phyloP scores from a whole-genome alignment of 2,113 vertebrate species.

The Thalassarche chlororhynchos region DNA sequence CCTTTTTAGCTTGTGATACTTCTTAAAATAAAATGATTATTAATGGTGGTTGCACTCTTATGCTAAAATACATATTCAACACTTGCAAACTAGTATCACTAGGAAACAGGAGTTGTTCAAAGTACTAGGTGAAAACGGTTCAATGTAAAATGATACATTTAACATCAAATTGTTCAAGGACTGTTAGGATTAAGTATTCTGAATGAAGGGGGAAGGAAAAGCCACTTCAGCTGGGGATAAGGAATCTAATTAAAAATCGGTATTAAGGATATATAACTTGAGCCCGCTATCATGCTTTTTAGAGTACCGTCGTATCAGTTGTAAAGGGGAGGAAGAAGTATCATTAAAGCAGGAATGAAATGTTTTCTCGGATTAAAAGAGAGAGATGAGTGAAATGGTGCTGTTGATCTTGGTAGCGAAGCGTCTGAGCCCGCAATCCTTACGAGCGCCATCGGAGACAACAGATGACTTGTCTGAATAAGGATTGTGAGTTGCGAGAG shows the following conservation, averaged over 20 bases:
- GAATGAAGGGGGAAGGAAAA: constrained; percentile 72
- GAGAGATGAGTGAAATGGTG: background rate
- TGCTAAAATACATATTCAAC: background rate
- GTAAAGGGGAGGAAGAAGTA: constrained; percentile 1
- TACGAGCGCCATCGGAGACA: background rate
- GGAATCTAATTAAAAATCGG: constrained; percentile 74
- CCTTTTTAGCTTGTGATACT: background rate
- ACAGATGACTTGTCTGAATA: background rate
- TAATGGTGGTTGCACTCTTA: background rate
- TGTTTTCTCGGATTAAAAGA: constrained; percentile 30
- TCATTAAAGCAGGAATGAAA: constrained; percentile 9
- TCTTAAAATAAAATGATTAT: background rate
- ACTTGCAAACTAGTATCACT: constrained; percentile 3
- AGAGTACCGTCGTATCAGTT: constrained; percentile 15
- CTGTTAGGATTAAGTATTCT: constrained; percentile 77
- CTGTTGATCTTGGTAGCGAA: background rate
- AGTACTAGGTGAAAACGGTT: constrained; percentile 35
- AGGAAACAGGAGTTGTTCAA: constrained; percentile 27
- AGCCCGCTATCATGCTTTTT: constrained; percentile 38
- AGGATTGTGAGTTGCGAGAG: background rate
- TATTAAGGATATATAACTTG: constrained; percentile 46
- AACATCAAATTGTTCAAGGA: constrained; percentile 76
- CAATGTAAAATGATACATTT: constrained; percentile 68
- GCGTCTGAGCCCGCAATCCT: background rate
- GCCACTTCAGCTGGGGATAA: constrained; percentile 70